Conservation (phyloP, 2,888 invertebrate genomes). For the Lymantria monacha region DNA sequence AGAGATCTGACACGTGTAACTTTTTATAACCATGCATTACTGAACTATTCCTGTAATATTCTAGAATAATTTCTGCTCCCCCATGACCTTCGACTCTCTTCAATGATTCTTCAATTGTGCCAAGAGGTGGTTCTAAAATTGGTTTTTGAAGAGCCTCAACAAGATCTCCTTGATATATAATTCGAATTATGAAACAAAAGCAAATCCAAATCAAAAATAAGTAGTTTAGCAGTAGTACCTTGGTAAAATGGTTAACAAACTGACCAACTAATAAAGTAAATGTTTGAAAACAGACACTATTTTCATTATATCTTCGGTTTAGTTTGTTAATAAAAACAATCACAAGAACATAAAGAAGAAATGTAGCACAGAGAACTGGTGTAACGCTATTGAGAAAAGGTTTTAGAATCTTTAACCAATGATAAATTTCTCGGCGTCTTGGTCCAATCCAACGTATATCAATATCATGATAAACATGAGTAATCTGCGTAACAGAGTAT, state of each 20-base stretch:
- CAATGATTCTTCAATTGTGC: constrained; percentile 42
- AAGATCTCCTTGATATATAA: constrained; percentile 55
- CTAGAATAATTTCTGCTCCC: constrained; percentile 35
- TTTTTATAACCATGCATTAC: constrained; percentile 31
- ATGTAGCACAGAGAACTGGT: constrained; percentile 34
- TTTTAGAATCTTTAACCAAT: constrained; percentile 47
- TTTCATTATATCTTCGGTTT: constrained; percentile 10
- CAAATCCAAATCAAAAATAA: constrained; percentile 57
- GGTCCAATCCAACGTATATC: constrained; percentile 53
- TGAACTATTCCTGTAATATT: constrained; percentile 39
- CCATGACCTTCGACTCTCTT: constrained; percentile 42
- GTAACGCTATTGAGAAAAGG: constrained; percentile 45
- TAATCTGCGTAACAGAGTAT: constrained; percentile 38
- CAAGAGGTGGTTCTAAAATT: constrained; percentile 45
- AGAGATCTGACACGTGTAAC: constrained; percentile 27
- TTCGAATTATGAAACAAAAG: constrained; percentile 56
- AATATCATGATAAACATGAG: constrained; percentile 35
- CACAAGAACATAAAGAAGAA: constrained; percentile 29
- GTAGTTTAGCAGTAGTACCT: constrained; percentile 41
- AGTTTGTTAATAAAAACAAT: constrained; percentile 29
- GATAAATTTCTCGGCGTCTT: constrained; percentile 39
- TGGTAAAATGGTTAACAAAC: constrained; percentile 39
- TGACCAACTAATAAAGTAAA: constrained; percentile 55
- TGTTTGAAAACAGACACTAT: constrained; percentile 34
- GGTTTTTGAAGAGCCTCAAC: constrained; percentile 45